Evolutionary conservation across 2,113 vertebrate genomes (phyloP).

Genomic region (Ammodramus savannarum): DNA sequence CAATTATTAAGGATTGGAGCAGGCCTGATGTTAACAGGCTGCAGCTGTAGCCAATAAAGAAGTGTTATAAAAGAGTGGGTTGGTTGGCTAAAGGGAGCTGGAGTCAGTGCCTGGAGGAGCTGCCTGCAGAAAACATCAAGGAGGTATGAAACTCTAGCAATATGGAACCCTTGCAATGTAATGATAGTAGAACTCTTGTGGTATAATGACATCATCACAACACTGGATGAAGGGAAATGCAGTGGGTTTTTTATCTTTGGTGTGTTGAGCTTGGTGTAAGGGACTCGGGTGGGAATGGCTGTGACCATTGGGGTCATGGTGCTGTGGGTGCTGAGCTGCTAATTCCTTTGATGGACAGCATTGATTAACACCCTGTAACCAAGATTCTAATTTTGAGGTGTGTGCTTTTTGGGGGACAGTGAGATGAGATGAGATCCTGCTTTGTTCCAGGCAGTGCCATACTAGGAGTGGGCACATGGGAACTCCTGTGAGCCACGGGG

Average conservation of each 20-base stretch:
- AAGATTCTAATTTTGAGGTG: background rate
- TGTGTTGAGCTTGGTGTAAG: background rate
- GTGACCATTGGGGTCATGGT: background rate
- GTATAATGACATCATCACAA: background rate
- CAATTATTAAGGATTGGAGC: too few relatives aligned
- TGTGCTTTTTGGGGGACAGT: accelerated
- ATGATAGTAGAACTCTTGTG: too few relatives aligned
- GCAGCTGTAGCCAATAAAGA: too few relatives aligned
- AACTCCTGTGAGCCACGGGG: background rate
- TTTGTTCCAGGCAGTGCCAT: accelerated
- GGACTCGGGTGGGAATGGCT: background rate
- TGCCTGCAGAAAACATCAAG: too few relatives aligned
- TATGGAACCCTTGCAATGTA: too few relatives aligned
- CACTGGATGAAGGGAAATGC: background rate
- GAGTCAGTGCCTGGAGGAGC: too few relatives aligned
- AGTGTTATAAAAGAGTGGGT: too few relatives aligned
- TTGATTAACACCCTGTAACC: background rate
- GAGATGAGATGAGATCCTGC: too few relatives aligned
- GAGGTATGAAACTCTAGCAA: too few relatives aligned
- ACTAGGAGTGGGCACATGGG: background rate
- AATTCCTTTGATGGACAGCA: background rate
- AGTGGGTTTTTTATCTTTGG: background rate
- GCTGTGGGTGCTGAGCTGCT: background rate
- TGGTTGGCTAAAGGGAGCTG: too few relatives aligned
- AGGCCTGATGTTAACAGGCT: too few relatives aligned